A percentile compares a stretch with the other conserved stretches of the same genome.
phyloP scores from a whole-genome alignment of 2,888 invertebrate genomes.

The Meteorus colon region DNA sequence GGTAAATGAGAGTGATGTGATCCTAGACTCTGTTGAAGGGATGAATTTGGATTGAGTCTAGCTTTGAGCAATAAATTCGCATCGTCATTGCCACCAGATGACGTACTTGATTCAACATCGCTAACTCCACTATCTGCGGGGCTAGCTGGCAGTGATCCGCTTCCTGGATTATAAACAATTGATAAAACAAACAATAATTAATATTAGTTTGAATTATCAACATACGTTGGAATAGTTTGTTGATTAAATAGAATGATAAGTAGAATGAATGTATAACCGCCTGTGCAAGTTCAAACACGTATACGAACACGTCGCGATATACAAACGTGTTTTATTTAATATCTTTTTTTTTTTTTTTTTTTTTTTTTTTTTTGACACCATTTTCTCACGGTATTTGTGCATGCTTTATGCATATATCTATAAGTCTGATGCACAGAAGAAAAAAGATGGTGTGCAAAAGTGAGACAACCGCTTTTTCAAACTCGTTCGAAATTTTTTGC shows the following conservation, averaged over 20 bases:
- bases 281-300: background rate
- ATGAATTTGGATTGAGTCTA: conserved; percentile 83
- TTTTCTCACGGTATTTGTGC: conserved; percentile 52
- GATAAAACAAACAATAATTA: conserved; percentile 12
- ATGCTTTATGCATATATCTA: conserved; percentile 11
- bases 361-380: conserved; percentile 51
- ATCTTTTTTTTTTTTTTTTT: conserved; percentile 55
- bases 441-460: background rate
- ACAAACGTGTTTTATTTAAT: conserved; percentile 38
- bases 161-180: conserved; percentile 55
- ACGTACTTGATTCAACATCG: conserved; percentile 95
- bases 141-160: conserved; percentile 95
- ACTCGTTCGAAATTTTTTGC: conserved; percentile 24
- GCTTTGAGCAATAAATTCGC: conserved; percentile 81
- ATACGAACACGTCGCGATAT: background rate
- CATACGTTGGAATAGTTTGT: too few relatives aligned
- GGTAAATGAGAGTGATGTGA: conserved; percentile 71
- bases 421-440: background rate
- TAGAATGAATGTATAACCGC: background rate
- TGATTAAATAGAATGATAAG: background rate
- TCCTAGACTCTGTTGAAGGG: conserved; percentile 69
- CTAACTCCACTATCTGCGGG: conserved; percentile 98
- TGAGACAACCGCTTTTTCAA: conserved; percentile 28
- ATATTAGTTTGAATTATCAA: background rate
- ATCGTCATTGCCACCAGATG: conserved; percentile 77